Percentiles rank a stretch among this genome's conserved stretches.
These are phyloP conservation scores for Xerus inauris DNA, from an alignment of 2,113 vertebrate genomes.

Conservation along the genomic window DNA sequence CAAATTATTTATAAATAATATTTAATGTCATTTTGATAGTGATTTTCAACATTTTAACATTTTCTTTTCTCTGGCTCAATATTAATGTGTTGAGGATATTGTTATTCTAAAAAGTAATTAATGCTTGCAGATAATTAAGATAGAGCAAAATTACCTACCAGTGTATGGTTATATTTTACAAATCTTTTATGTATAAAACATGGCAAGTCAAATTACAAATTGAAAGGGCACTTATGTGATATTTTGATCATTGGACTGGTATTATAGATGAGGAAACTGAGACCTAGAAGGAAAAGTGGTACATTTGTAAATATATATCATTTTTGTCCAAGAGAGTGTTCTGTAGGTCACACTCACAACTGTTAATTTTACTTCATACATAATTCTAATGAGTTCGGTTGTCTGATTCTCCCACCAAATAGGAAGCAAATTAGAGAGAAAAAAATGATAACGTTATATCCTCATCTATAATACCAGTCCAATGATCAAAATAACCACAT, in stretches of 20 bases:
- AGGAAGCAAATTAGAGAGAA: constrained; percentile 45
- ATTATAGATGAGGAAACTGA: constrained; percentile 19
- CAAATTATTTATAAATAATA: constrained; percentile 11
- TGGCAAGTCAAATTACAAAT: neutral
- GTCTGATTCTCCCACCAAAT: neutral
- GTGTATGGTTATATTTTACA: constrained; percentile 35
- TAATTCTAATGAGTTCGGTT: constrained; percentile 8
- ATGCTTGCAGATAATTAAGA: constrained; percentile 38
- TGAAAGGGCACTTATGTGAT: neutral
- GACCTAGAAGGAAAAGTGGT: neutral
- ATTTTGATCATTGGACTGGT: neutral
- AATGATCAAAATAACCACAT: neutral
- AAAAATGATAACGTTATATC: neutral
- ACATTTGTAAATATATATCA: neutral
- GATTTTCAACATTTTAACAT: neutral
- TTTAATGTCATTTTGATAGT: constrained; percentile 9
- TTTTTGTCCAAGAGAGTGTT: neutral
- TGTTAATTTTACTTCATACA: neutral
- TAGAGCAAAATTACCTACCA: neutral
- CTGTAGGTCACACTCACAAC: neutral
- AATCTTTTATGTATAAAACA: constrained; percentile 8
- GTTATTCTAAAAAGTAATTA: neutral
- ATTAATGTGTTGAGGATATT: neutral
- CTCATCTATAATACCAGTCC: neutral
- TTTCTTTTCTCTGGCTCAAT: neutral